Conservation (phyloP, 2,113 vertebrate species). For the Tetrao urogallus region DNA sequence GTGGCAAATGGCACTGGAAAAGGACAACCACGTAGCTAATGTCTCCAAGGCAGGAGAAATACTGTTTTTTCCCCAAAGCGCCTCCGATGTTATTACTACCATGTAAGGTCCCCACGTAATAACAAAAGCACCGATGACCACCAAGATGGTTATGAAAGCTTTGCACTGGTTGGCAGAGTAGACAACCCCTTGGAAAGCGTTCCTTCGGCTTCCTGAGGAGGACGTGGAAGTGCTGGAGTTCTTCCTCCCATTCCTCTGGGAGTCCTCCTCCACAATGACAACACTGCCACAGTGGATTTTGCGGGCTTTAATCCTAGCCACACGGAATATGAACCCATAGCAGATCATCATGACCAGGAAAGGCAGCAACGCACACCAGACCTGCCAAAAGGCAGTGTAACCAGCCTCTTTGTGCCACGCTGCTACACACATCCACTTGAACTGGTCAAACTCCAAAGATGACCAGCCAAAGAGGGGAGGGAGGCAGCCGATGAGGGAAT, state of each 20-base stretch:
- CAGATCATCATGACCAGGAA: slow-evolving; percentile 91
- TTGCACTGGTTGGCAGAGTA: slow-evolving; percentile 98
- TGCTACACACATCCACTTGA: slow-evolving; percentile 96
- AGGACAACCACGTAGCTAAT: slow-evolving; percentile 93
- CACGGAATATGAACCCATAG: slow-evolving; percentile 95
- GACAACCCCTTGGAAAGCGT: slow-evolving; percentile 83
- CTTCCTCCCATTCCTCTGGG: slow-evolving; percentile 87
- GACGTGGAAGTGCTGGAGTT: slow-evolving; percentile 95
- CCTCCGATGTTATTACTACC: slow-evolving; percentile 90
- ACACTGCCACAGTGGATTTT: slow-evolving; percentile 94
- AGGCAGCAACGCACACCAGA: slow-evolving; percentile 91
- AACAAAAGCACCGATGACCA: slow-evolving; percentile 93
- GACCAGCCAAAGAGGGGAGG: slow-evolving; percentile 98
- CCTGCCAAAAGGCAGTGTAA: slow-evolving; percentile 94
- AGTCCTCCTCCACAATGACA: slow-evolving; percentile 83
- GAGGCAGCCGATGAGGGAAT: slow-evolving; percentile 92
- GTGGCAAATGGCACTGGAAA: slow-evolving; percentile 93
- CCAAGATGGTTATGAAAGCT: slow-evolving; percentile 94
- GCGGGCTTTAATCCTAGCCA: slow-evolving; percentile 94
- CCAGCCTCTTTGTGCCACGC: slow-evolving; percentile 91
- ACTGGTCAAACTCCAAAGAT: slow-evolving; percentile 92
- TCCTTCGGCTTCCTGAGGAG: slow-evolving; percentile 89
- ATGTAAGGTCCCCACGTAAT: slow-evolving; percentile 96
- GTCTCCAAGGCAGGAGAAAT: slow-evolving; percentile 91
- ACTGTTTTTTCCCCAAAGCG: slow-evolving; percentile 89